Conservation (phyloP, 2,113 vertebrate species). For the Cynoglossus semilaevis region DNA sequence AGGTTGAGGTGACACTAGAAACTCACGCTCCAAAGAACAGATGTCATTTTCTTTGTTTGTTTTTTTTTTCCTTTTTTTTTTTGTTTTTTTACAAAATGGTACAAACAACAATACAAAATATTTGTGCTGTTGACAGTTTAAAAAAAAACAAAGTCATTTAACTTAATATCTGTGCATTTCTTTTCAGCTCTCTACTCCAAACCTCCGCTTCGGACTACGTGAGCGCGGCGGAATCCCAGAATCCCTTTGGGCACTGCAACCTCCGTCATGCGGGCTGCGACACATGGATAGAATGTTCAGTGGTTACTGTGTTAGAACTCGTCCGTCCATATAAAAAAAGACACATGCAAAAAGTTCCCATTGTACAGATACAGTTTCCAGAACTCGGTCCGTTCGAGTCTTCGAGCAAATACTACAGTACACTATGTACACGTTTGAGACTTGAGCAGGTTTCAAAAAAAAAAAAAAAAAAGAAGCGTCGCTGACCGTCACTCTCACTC, state of each 20-base stretch:
- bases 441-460: slow-evolving; percentile 47
- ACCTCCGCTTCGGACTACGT: slow-evolving; percentile 64
- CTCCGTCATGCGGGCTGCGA: slow-evolving; percentile 85
- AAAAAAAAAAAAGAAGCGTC: no score
- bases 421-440: slow-evolving; percentile 73
- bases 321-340: slow-evolving; percentile 81
- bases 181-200: slow-evolving; percentile 45
- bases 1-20: slow-evolving; percentile 85
- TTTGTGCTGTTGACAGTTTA: slow-evolving; percentile 97
- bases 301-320: slow-evolving; percentile 73
- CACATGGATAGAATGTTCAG: slow-evolving; percentile 61
- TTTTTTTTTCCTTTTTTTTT: slow-evolving; percentile 39
- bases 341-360: slow-evolving; percentile 89
- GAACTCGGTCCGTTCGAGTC: slow-evolving; percentile 58
- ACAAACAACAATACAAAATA: slow-evolving; percentile 99
- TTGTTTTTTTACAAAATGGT: slow-evolving; percentile 90
- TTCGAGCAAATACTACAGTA: slow-evolving; percentile 80
- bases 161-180: slow-evolving; percentile 76
- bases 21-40: slow-evolving; percentile 87
- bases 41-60: slow-evolving; percentile 63
- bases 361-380: slow-evolving; percentile 70
- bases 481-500: slow-evolving; percentile 28
- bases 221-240: slow-evolving; percentile 72
- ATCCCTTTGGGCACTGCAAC: slow-evolving; percentile 77
- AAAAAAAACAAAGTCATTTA: slow-evolving; percentile 89